These are phyloP conservation scores for Tenthredo livida DNA, from an alignment of 2,888 invertebrate species.

Conservation along the genomic window DNA sequence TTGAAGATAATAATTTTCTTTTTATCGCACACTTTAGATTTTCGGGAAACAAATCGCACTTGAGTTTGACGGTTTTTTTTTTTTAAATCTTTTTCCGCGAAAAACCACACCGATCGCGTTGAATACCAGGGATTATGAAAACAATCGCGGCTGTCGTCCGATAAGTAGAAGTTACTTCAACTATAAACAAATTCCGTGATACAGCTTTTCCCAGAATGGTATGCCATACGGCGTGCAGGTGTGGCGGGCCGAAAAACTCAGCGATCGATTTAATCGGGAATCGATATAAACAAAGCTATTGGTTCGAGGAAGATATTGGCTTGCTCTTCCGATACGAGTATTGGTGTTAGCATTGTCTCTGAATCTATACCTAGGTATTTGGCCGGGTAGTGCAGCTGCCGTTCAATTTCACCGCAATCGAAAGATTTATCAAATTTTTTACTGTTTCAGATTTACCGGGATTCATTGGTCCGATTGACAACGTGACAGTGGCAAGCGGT, in stretches of 20 bases:
- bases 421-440: conserved; percentile 37
- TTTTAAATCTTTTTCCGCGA: background rate
- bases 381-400: conserved; percentile 29
- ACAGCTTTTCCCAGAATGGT: background rate
- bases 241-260: conserved; percentile 4
- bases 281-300: conserved; percentile 49
- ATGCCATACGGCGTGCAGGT: background rate
- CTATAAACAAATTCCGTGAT: conserved; percentile 16
- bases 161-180: conserved; percentile 33
- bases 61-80: background rate
- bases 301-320: conserved; percentile 45
- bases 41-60: conserved; percentile 27
- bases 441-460: conserved; percentile 79
- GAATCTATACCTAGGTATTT: conserved; percentile 37
- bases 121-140: conserved; percentile 22
- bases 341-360: conserved; percentile 48
- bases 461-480: conserved; percentile 85
- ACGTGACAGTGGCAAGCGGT: conserved; percentile 87
- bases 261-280: conserved; percentile 42
- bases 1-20: conserved; percentile 52
- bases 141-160: conserved; percentile 24
- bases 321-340: conserved; percentile 17
- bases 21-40: conserved; percentile 59
- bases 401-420: conserved; percentile 38
- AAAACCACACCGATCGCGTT: conserved; percentile 1